Base-by-base conservation (phyloP, 2,797 vertebrate species). In the Lepus townsendii region DNA sequence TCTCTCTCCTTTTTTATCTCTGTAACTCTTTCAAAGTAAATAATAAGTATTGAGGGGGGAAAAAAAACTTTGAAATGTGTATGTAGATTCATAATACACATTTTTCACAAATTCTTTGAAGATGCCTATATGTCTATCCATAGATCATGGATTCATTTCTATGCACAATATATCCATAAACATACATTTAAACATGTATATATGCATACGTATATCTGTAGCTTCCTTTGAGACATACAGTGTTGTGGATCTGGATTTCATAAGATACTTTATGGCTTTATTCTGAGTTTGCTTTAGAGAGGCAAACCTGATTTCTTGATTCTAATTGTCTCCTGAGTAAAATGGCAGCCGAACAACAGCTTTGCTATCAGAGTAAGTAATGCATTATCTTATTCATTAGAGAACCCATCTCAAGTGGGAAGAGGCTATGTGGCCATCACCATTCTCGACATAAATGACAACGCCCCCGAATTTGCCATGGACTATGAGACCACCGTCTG, bases 401-500 rank as follows among this genome's bases (percentile, higher is more conserved):
- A 99, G 97, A 99, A 99, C 93, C 99, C 99, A 3, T 98, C 98
- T 60, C 99, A 99, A 95, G 98, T 99, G 82, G 99, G 99, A 86
- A 99, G 98, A 98, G 99, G 99, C 68, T 97, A 98, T 17, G 98
- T 99, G 94, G 97, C 99, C 95, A 99, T 99, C 96, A 99, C 98
- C 0, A 99, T 99, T 78, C 98, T 98, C 96, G 99, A 99, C 97
- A 99, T 99, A 92, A 99, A 99, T 68, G 99, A 99, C 97, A 99
- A 99, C 0, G 99, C 99, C 13, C 99, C 99, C 0, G 99, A 99
- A 88, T 99, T 99, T 88, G 99, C 99, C 93, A 99, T 99, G 91
- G 99, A 99, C 79, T 99, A 99, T 62, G 99, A 99, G 96, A 99
- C 99, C 57, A 98, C 99, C 2, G 98, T 99, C 3, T 99, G 99